A percentile compares a stretch with the other conserved stretches of the same genome.
Evolutionary conservation across 2,113 vertebrate species (phyloP).

Genomic region (Dipodomys spectabilis): DNA sequence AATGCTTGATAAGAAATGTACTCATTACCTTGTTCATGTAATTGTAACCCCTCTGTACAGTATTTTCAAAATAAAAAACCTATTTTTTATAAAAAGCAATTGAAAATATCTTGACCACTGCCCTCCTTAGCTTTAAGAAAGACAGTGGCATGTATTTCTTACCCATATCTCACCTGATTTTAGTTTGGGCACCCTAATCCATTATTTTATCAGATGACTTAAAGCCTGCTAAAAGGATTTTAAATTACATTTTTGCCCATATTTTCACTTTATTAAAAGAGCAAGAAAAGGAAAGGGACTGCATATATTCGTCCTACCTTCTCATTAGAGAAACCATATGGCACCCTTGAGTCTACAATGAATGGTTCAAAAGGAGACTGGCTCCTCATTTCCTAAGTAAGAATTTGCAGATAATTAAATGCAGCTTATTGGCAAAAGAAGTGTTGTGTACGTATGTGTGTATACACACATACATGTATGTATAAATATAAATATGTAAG

Average conservation of each 20-base stretch:
- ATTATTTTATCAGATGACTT: not conserved
- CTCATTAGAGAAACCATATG: not conserved
- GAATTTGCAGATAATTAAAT: not conserved
- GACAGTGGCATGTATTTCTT: not conserved
- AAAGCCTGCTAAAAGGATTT: not conserved
- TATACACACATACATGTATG: too few species aligned
- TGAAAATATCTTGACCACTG: not conserved
- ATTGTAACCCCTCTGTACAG: too few species aligned
- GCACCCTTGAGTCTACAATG: not conserved
- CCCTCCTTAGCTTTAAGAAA: not conserved
- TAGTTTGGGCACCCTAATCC: not conserved
- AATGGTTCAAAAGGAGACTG: not conserved
- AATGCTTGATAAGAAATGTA: too few species aligned
- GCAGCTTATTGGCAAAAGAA: constrained; percentile 19
- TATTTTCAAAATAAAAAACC: too few species aligned
- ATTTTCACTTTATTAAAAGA: constrained; percentile 22
- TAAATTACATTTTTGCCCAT: not conserved
- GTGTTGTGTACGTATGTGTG: not conserved
- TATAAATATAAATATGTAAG: too few species aligned
- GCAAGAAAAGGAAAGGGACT: not conserved
- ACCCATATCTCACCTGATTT: not conserved
- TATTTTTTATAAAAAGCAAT: not conserved
- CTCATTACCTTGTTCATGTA: too few species aligned
- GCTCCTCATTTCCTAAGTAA: not conserved
- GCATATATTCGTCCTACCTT: not conserved